Evolutionary conservation across 2,888 invertebrate genomes (phyloP).

Genomic region (Taphrorychus bicolor): DNA sequence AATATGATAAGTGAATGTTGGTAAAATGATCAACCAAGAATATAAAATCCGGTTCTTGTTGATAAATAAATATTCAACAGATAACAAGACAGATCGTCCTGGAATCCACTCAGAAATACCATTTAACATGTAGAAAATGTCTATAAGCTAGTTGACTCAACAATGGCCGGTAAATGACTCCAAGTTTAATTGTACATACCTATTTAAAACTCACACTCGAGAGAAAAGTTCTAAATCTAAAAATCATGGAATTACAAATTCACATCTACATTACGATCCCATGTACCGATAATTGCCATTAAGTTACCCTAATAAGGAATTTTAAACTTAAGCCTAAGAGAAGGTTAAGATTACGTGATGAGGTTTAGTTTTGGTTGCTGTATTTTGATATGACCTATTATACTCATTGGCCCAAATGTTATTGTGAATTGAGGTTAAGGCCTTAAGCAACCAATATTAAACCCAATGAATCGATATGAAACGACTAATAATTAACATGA

Average conservation of each 20-base stretch:
- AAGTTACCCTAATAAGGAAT: conserved; percentile 11
- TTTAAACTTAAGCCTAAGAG: neutral
- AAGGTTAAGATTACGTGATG: neutral
- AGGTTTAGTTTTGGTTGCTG: neutral
- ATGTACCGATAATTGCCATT: neutral
- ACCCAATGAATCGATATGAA: neutral
- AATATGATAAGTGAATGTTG: too few relatives aligned
- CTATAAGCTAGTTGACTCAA: neutral
- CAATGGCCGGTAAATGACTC: neutral
- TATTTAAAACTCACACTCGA: neutral
- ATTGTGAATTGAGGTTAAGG: too few relatives aligned
- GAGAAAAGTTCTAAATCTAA: conserved; percentile 10
- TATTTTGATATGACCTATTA: neutral
- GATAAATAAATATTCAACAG: too few relatives aligned
- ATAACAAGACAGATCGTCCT: too few relatives aligned
- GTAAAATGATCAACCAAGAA: too few relatives aligned
- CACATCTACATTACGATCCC: conserved; percentile 9
- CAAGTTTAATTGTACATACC: neutral
- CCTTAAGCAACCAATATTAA: neutral
- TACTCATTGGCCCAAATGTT: too few relatives aligned
- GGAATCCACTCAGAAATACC: neutral
- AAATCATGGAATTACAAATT: conserved; percentile 19
- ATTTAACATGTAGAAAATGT: neutral
- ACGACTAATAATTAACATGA: neutral
- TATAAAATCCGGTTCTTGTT: too few relatives aligned